Conservation (phyloP, 2,888 invertebrate genomes). For the Poecilobothrus nobilitatus region DNA sequence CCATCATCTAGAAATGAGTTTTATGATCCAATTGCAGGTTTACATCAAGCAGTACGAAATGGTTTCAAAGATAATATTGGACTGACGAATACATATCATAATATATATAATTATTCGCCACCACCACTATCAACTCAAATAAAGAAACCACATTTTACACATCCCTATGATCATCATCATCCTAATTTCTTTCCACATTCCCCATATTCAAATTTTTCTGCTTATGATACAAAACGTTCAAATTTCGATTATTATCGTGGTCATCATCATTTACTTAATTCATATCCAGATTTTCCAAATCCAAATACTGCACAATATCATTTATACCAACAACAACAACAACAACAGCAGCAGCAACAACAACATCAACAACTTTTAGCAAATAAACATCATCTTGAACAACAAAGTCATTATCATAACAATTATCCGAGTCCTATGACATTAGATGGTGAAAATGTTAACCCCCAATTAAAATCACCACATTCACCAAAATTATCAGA, state of each 20-base stretch:
- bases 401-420: neutral
- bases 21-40: conserved; percentile 5
- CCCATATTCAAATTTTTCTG: neutral
- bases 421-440: neutral
- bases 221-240: neutral
- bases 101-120: conserved; percentile 1
- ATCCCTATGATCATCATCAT: neutral
- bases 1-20: neutral
- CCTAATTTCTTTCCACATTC: neutral
- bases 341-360: conserved; percentile 2
- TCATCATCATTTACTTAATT: neutral
- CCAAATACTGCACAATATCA: neutral
- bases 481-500: neutral
- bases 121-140: neutral
- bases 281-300: neutral
- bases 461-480: neutral
- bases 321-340: neutral
- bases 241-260: neutral
- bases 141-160: neutral
- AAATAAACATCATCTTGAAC: neutral
- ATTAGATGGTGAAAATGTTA: too few relatives aligned
- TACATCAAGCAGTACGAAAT: conserved; percentile 7
- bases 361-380: neutral
- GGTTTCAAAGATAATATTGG: conserved; percentile 1
- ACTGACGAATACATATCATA: neutral